Evolutionary conservation across 2,113 vertebrate species (phyloP), one percentile per base, ranked within the genome.

Genomic region (Xenopus borealis): DNA sequence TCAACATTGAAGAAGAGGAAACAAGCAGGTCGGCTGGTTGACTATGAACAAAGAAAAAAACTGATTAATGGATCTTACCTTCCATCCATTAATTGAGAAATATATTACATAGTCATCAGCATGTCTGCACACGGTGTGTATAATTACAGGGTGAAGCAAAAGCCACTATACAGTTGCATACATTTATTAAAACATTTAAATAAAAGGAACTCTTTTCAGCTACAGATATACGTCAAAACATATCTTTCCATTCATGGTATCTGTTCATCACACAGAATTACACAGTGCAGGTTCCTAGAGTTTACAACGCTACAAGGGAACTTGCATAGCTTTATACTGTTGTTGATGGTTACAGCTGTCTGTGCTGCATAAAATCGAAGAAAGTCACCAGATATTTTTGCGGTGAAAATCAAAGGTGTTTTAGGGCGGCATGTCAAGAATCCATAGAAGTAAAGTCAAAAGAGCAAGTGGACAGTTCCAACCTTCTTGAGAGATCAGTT

Each of bases 141-240:
- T 55, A 70, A 62, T 16, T 70, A 75, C 57, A 33, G 58, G 50
- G 66, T 75, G 73, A 75, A 75, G 73, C 66, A 69, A 69, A 69
- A 55, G 63, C 47, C 73, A 69, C 73, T 75, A 69, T 75, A 75
- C 73, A 75, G 73, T 67, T 75, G 73, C 73, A 75, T 62, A 75
- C 57, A 75, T 75, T 75, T 75, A 75, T 75, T 75, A 50, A 55
- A 46, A 69, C 27, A 75, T 17, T 62, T 14, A 61, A 30, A 40
- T 30, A 52, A 66, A 66, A 46, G 45, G 18, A 57, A 67, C 40
- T 17, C 10, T 14, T 66, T 73, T 57, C 23, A 47, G 20, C 64
- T 58, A 66, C 64, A 67, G 72, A 59, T 53, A 74, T 59, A 30
- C 33, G 67, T 55, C 14, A n/a, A 20, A 59, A 67, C 71, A 73